Evolutionary conservation across 1,140 invertebrate genomes (phyloP).

Genomic region (Helicoverpa zea): DNA sequence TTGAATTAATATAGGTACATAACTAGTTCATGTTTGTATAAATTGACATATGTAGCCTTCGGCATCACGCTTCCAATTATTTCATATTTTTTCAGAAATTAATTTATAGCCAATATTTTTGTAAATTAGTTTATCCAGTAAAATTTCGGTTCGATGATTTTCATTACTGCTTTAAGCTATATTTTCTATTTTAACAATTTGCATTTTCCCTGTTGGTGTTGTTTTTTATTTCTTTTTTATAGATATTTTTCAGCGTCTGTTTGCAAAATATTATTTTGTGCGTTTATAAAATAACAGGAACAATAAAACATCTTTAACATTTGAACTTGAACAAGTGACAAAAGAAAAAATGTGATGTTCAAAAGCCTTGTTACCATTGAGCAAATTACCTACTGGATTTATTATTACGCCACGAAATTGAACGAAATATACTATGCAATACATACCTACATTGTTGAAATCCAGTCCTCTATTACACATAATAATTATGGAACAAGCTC

Average conservation of each 20-base stretch:
- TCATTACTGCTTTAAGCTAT: neutral
- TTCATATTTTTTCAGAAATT: slow-evolving; percentile 11
- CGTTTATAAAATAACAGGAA: no score
- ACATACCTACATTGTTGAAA: neutral
- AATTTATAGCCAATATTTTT: slow-evolving; percentile 13
- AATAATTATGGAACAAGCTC: neutral
- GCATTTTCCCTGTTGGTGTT: neutral
- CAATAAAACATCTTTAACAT: no score
- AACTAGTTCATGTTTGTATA: neutral
- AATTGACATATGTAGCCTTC: neutral
- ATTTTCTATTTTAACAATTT: neutral
- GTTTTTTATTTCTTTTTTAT: neutral
- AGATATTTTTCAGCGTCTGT: no score
- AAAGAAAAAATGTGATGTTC: no score
- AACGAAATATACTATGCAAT: no score
- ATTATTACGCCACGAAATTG: no score
- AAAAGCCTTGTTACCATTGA: no score
- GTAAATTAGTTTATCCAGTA: neutral
- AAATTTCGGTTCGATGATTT: slow-evolving; percentile 3
- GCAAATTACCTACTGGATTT: no score
- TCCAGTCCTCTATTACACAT: neutral
- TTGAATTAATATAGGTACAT: neutral
- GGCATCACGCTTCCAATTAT: neutral
- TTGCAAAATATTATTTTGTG: no score
- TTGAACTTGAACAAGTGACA: no score